phyloP scores from a whole-genome alignment of 2,797 vertebrate species.

The Podarcis lilfordi region DNA sequence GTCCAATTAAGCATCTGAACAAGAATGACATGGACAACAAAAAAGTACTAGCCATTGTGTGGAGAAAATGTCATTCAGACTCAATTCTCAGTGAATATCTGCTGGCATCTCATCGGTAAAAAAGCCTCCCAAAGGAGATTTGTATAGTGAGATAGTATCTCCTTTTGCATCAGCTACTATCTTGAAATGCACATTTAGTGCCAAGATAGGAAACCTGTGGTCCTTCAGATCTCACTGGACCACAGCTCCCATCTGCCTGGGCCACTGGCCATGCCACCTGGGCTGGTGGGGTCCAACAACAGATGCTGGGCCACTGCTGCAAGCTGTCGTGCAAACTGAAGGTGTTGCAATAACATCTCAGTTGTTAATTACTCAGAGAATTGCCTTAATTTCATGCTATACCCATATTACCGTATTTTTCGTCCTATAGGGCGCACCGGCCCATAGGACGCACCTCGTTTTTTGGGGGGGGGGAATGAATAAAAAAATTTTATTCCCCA shows the following conservation, averaged over 20 bases:
- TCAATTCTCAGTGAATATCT: not conserved
- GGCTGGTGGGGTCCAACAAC: no score
- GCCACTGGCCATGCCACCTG: no score
- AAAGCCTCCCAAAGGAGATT: not conserved
- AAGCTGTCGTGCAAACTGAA: not conserved
- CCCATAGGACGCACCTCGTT: no score
- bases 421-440: no score
- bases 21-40: not conserved
- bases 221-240: not conserved
- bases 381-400: slow-evolving; percentile 23
- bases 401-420: not conserved
- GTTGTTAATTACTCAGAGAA: not conserved
- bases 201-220: no score
- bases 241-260: not conserved
- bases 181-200: not conserved
- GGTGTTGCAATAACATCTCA: not conserved
- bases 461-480: no score
- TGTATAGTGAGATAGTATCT: not conserved
- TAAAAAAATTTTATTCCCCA: no score
- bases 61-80: no score
- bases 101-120: not conserved
- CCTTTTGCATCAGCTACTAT: not conserved
- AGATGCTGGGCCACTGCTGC: not conserved
- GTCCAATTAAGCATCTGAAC: not conserved
- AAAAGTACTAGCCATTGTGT: no score